These are phyloP conservation scores for Drosophila anomalata DNA, from an alignment of 2,888 invertebrate genomes.

Conservation along the genomic window DNA sequence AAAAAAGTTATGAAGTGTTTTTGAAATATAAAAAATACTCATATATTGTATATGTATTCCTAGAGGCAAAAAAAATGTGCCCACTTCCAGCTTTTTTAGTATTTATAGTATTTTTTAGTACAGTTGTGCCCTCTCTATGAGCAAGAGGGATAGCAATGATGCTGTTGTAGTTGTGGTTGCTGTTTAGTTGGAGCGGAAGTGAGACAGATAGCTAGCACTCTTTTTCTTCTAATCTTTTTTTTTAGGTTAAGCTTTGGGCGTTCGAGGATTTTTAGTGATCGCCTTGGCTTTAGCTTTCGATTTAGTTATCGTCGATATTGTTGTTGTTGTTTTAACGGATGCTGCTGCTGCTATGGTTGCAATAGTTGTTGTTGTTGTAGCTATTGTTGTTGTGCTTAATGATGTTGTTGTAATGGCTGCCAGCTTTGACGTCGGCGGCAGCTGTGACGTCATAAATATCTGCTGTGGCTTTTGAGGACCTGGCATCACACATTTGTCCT, in stretches of 20 bases:
- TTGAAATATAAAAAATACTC: slow-evolving; percentile 34
- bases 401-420: slow-evolving; percentile 14
- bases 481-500: slow-evolving; percentile 84
- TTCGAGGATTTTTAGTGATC: slow-evolving; percentile 32
- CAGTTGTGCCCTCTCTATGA: slow-evolving; percentile 41
- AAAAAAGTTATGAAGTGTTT: slow-evolving; percentile 17
- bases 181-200: neutral
- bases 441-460: slow-evolving; percentile 81
- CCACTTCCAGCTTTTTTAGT: slow-evolving; percentile 31
- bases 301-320: slow-evolving; percentile 21
- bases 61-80: slow-evolving; percentile 29
- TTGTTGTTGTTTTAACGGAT: slow-evolving; percentile 9
- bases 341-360: slow-evolving; percentile 30
- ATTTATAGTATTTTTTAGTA: slow-evolving; percentile 20
- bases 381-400: slow-evolving; percentile 10
- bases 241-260: slow-evolving; percentile 59
- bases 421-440: slow-evolving; percentile 40
- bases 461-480: slow-evolving; percentile 76
- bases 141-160: slow-evolving; percentile 4
- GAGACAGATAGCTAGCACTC: neutral
- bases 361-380: slow-evolving; percentile 20
- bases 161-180: neutral
- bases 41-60: slow-evolving; percentile 6
- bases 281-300: slow-evolving; percentile 37
- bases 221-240: neutral